These are phyloP conservation scores for Epirrhoe alternata DNA, from an alignment of 2,888 invertebrate species.

Conservation along the genomic window DNA sequence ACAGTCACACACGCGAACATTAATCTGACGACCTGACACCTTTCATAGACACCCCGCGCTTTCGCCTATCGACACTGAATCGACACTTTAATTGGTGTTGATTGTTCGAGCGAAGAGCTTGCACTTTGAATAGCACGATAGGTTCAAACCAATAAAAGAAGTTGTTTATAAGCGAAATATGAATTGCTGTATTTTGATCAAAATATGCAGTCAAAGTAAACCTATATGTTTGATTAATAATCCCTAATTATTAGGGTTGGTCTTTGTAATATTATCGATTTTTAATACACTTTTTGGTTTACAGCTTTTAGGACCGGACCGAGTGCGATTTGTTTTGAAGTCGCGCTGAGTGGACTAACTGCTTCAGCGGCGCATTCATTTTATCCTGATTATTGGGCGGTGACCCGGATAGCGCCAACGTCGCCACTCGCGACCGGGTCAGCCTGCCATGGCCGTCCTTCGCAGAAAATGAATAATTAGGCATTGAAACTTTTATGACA, in stretches of 20 bases:
- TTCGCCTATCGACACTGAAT: constrained; percentile 53
- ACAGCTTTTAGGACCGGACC: background rate
- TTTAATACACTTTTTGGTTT: background rate
- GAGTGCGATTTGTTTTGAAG: constrained; percentile 17
- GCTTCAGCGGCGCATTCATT: constrained; percentile 43
- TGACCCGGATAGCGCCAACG: constrained; percentile 83
- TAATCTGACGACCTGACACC: constrained; percentile 72
- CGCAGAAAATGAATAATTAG: constrained; percentile 50
- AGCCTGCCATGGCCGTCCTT: constrained; percentile 69
- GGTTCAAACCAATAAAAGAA: constrained; percentile 20
- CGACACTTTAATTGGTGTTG: constrained; percentile 52
- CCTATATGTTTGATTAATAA: background rate
- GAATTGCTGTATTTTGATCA: constrained; percentile 25
- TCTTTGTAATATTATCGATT: background rate
- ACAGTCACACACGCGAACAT: constrained; percentile 74
- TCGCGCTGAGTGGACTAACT: constrained; percentile 47
- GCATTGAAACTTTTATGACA: constrained; percentile 44
- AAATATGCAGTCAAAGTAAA: constrained; percentile 4
- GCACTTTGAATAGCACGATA: constrained; percentile 24
- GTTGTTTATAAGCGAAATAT: constrained; percentile 24
- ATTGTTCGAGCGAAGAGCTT: constrained; percentile 40
- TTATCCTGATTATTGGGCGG: constrained; percentile 50
- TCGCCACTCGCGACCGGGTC: constrained; percentile 81
- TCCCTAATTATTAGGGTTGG: no score
- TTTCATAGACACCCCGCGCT: constrained; percentile 52